phyloP scores from a whole-genome alignment of 2,888 invertebrate species.

The Netelia melanura region DNA sequence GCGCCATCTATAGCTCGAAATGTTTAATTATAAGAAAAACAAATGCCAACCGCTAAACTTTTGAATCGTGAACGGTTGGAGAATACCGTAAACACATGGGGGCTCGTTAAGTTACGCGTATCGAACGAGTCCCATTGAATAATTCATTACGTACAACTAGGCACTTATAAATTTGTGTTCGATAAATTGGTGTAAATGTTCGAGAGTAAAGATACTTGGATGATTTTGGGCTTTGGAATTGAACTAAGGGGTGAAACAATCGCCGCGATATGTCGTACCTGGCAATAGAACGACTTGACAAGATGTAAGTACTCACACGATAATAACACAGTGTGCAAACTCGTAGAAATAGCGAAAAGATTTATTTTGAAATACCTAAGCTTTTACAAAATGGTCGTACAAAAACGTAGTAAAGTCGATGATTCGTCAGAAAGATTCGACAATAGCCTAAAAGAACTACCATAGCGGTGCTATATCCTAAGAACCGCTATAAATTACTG shows the following conservation, averaged over 20 bases:
- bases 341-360: slow-evolving; percentile 48
- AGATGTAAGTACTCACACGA: background rate
- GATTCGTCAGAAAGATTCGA: background rate
- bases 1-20: too few species aligned
- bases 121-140: too few species aligned
- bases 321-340: slow-evolving; percentile 4
- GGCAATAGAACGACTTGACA: too few species aligned
- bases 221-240: too few species aligned
- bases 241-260: too few species aligned
- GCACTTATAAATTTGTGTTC: too few species aligned
- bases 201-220: too few species aligned
- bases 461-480: background rate
- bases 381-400: slow-evolving; percentile 9
- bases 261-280: too few species aligned
- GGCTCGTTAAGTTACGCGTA: too few species aligned
- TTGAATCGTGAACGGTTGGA: background rate
- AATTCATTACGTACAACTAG: too few species aligned
- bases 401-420: background rate
- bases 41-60: background rate
- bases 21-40: too few species aligned
- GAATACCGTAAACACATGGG: background rate
- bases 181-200: too few species aligned
- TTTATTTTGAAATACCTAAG: slow-evolving; percentile 21
- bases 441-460: background rate
- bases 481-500: background rate